Evolutionary conservation across 2,113 vertebrate species (phyloP), one percentile per base, ranked within the genome.

Genomic region (Athene cunicularia): DNA sequence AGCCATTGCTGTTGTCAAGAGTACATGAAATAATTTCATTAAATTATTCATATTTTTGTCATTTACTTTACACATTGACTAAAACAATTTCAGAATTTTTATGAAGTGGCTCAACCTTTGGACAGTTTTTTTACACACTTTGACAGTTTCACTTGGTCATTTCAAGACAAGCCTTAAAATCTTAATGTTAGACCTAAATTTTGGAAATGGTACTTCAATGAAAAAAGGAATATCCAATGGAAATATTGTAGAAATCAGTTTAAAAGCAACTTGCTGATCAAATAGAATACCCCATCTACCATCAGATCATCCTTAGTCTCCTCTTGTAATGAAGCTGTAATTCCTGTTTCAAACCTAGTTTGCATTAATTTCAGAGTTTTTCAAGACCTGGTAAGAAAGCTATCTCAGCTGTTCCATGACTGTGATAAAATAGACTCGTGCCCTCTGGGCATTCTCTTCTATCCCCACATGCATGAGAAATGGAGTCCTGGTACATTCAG

Each of bases 381-480:
- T 79, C 45, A 70, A 60, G 41, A 53, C 4, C 15, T 81, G 14
- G 3, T 59, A 73, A 62, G 33, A 76, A 88, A 80, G 23, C 28
- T 60, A 83, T 6, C 14, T 74, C 24, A 17, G 14, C 22, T 71
- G 8, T 70, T 73, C 14, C 22, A 3, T 22, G 60, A 68, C 20
- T 35, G 43, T 47, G 32, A 45, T 49, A 80, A 86, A 70, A 74
- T 3, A 70, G 43, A 33, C 7, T 10, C 47, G 33, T 63, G 26
- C 9, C 16, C 26, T 37, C 18, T 53, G n/a, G 27, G 43, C 12
- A 21, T 37, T 64, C 12, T 35, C 39, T 52, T 74, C 26, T 74
- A 47, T 6, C 2, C 11, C 18, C 7, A 30, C 4, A 47, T 0
- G 3, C 9, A 11, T 2, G 4, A 67, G 41, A 86, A 86, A 62